phyloP scores from a whole-genome alignment of 2,888 invertebrate species.

The Oxyteleia sp. region DNA sequence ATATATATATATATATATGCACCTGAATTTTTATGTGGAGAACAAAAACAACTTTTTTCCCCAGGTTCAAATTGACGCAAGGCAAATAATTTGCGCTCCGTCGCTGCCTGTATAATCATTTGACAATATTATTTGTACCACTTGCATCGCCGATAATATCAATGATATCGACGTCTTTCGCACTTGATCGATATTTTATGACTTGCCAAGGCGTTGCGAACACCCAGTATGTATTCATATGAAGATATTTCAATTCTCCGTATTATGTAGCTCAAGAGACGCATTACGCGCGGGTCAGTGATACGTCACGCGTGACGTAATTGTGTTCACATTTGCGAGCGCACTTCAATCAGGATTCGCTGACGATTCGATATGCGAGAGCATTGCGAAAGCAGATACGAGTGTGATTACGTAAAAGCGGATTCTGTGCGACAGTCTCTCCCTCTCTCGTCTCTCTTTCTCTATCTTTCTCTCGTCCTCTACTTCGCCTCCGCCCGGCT shows the following conservation, averaged over 20 bases:
- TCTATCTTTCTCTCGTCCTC: slow-evolving; percentile 16
- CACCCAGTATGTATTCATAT: slow-evolving; percentile 48
- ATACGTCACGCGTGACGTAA: slow-evolving; percentile 79
- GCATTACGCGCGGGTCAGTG: slow-evolving; percentile 71
- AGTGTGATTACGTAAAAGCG: slow-evolving; percentile 71
- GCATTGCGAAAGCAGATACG: slow-evolving; percentile 70
- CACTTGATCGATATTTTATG: slow-evolving; percentile 54
- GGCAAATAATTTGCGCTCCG: slow-evolving; percentile 24
- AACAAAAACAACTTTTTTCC: too few relatives aligned
- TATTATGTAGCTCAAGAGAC: slow-evolving; percentile 66
- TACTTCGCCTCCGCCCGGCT: slow-evolving; percentile 19
- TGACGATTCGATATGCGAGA: slow-evolving; percentile 76
- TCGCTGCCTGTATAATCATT: slow-evolving; percentile 20
- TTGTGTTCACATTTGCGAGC: slow-evolving; percentile 76
- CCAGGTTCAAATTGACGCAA: too few relatives aligned
- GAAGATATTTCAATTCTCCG: slow-evolving; percentile 70
- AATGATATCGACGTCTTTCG: slow-evolving; percentile 21
- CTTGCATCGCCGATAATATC: slow-evolving; percentile 47
- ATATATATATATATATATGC: too few relatives aligned
- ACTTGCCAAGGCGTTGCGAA: slow-evolving; percentile 40
- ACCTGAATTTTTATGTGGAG: too few relatives aligned
- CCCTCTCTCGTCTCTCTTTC: slow-evolving; percentile 29
- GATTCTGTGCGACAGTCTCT: slow-evolving; percentile 76
- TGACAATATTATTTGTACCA: slow-evolving; percentile 53
- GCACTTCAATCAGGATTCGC: slow-evolving; percentile 76